Percentiles rank a stretch among this genome's conserved stretches.
Evolutionary conservation across 1,140 invertebrate genomes (phyloP).

Genomic region (Pygmarrhopalites habei): DNA sequence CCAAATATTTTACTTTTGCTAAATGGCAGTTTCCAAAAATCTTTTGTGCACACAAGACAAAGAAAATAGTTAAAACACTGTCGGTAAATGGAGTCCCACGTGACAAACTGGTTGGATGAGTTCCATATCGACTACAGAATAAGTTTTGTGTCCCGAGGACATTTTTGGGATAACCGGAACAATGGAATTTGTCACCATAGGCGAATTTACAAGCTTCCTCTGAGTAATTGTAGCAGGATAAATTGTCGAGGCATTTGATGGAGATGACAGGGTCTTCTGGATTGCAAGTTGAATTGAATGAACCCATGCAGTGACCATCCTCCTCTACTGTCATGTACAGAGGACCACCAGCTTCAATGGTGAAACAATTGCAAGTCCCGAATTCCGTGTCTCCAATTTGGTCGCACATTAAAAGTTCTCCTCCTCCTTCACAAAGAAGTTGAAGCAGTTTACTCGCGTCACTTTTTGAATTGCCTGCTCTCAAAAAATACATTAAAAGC

Average conservation of each 20-base stretch:
- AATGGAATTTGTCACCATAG: neutral
- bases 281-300: neutral
- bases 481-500: too few relatives aligned
- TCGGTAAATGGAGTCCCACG: too few relatives aligned
- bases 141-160: neutral
- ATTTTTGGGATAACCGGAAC: neutral
- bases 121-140: neutral
- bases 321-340: neutral
- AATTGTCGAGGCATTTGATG: neutral
- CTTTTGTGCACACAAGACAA: too few relatives aligned
- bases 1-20: too few relatives aligned
- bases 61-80: too few relatives aligned
- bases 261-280: neutral
- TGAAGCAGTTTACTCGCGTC: neutral
- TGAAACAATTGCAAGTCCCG: neutral
- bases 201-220: neutral
- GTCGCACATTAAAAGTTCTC: neutral
- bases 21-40: too few relatives aligned
- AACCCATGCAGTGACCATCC: neutral
- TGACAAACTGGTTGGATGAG: too few relatives aligned
- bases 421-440: constrained; percentile 1
- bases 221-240: neutral
- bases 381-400: neutral
- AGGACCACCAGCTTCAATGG: neutral
- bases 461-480: neutral